Base-by-base conservation (phyloP, 1,140 invertebrate genomes). In the Chrysomallon squamiferum region DNA sequence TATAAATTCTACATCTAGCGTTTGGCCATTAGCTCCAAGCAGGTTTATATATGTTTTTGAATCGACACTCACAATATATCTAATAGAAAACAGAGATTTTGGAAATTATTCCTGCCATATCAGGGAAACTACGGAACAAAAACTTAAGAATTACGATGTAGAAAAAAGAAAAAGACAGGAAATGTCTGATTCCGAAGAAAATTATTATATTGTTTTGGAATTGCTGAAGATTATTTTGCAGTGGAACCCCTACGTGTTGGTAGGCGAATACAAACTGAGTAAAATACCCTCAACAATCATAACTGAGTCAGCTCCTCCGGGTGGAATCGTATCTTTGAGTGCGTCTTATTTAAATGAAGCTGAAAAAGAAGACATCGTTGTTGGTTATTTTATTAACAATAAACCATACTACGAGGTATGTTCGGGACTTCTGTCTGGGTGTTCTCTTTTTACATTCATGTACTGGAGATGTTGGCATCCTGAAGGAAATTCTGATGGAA, bases 71-170 rank as follows among this genome's bases (percentile, higher is more conserved):
- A 30, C 22, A 54, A 27, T 54, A 27, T n/a, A 27, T 13, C 25
- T 54, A 20, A 54, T 54, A 11, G 15, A 54, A 27, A 27, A 15
- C n/a, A 22, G 15, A 27, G 50, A 54, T 27, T 54, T 22, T 27
- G 50, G 50, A 54, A 54, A 54, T 27, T 54, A 27, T 54, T 54
- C 50, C 25, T 54, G 50, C 25, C 50, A 54, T 54, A 22, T 47
- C 2, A 22, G n/a, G 0, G 25, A 47, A 47, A 0, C 25, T n/a
- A 22, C 45, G n/a, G 25, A n/a, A 47, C 9, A 20, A 47, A 0
- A 20, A 1, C n/a, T 22, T 6, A 20, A n/a, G 25, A 6, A 15
- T 47, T n/a, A 6, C 6, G 25, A 22, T 22, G 25, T 20, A 3
- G 13, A 18, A 7, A 47, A 18, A 22, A 47, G 9, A 18, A 6